Conservation (phyloP, 2,888 invertebrate genomes). For the Papilio elwesi region DNA sequence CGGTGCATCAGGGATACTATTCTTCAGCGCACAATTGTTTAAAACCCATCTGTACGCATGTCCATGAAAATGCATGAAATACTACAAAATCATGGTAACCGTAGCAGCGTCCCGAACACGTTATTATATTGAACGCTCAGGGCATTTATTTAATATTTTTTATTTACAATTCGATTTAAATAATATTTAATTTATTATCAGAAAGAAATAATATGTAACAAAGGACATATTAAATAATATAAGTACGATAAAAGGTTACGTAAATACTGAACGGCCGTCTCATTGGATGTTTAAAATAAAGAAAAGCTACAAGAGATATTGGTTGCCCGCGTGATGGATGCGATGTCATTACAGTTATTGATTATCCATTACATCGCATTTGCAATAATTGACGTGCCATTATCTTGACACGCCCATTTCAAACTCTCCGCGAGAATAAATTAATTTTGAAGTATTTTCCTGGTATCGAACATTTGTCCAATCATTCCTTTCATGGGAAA, state of each 20-base stretch:
- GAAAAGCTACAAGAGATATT: conserved; percentile 23
- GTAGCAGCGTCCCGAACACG: no score
- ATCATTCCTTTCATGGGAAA: neutral
- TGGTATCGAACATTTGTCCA: neutral
- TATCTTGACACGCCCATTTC: conserved; percentile 29
- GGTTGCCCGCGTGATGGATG: conserved; percentile 40
- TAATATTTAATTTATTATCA: no score
- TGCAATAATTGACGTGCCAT: conserved; percentile 37
- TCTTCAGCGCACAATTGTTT: no score
- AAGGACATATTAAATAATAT: no score
- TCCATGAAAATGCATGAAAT: no score
- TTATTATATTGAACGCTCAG: no score
- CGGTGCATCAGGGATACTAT: no score
- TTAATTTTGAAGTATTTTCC: conserved; percentile 18
- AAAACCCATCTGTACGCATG: no score
- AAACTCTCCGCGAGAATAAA: conserved; percentile 14
- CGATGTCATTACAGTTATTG: conserved; percentile 40
- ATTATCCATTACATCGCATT: conserved; percentile 40
- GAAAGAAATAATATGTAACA: no score
- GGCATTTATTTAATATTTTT: no score
- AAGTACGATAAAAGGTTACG: neutral
- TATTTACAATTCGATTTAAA: no score
- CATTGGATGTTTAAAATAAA: conserved; percentile 22
- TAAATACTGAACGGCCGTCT: conserved; percentile 19
- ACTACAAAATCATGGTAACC: no score